These are phyloP conservation scores for Clamator glandarius DNA, from an alignment of 2,797 vertebrate genomes.

Conservation along the genomic window DNA sequence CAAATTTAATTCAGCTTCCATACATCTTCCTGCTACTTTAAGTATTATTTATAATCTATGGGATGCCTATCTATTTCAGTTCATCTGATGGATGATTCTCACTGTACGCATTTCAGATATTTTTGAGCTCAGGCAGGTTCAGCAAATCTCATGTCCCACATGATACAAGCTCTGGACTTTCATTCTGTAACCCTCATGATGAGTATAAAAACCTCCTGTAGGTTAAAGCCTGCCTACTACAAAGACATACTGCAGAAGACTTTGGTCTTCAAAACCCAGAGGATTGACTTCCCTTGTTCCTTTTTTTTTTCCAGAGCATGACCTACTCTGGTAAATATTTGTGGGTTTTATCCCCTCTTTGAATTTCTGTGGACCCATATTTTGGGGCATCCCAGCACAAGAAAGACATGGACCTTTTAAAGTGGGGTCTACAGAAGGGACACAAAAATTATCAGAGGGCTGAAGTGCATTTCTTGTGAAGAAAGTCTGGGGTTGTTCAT, in stretches of 20 bases:
- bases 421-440: not conserved
- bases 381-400: too few species aligned
- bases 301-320: not conserved
- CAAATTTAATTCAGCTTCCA: not conserved
- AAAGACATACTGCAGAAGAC: not conserved
- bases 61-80: not conserved
- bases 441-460: not conserved
- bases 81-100: not conserved
- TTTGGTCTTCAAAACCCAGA: not conserved
- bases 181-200: not conserved
- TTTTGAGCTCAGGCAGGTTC: not conserved
- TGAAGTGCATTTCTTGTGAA: not conserved
- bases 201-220: not conserved
- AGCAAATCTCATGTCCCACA: not conserved
- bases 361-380: not conserved
- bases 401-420: not conserved
- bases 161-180: not conserved
- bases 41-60: not conserved
- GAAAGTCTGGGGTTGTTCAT: not conserved
- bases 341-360: not conserved
- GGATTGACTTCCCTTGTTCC: not conserved
- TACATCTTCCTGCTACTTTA: not conserved
- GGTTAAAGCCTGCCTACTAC: not conserved
- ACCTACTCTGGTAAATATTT: not conserved
- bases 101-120: not conserved